phyloP scores from a whole-genome alignment of 2,797 vertebrate genomes.

The Manis javanica region DNA sequence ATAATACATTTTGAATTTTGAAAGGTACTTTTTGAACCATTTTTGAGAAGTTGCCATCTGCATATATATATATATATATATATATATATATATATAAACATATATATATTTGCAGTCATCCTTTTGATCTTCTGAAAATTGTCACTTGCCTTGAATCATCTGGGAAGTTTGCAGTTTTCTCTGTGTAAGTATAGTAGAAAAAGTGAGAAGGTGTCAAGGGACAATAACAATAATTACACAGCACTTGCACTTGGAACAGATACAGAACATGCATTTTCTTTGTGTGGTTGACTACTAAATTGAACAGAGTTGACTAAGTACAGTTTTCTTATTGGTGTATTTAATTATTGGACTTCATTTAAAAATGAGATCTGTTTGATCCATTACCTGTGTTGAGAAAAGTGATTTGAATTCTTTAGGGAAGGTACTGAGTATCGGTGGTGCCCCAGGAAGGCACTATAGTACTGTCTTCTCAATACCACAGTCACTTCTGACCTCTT shows the following conservation, averaged over 20 bases:
- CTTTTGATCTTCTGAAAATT: constrained; percentile 39
- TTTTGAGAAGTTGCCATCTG: not conserved
- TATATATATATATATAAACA: not conserved
- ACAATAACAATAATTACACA: not conserved
- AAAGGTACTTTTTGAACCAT: not conserved
- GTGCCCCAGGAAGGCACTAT: not conserved
- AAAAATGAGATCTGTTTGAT: not conserved
- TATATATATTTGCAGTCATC: not conserved
- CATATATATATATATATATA: not conserved
- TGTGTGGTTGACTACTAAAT: not conserved
- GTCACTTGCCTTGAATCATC: not conserved
- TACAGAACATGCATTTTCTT: not conserved
- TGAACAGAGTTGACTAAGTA: not conserved
- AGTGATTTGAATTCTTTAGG: not conserved
- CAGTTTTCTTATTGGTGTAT: not conserved
- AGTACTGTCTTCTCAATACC: not conserved
- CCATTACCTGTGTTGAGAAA: not conserved
- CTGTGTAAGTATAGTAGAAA: not conserved
- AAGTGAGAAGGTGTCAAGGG: not conserved
- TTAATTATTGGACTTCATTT: constrained; percentile 8
- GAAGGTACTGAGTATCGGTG: not conserved
- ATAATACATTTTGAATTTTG: constrained; percentile 52
- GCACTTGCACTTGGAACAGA: not conserved
- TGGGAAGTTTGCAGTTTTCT: constrained; percentile 9
- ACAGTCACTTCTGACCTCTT: not conserved